Conservation (phyloP, 2,113 vertebrate genomes). For the Scomber japonicus region DNA sequence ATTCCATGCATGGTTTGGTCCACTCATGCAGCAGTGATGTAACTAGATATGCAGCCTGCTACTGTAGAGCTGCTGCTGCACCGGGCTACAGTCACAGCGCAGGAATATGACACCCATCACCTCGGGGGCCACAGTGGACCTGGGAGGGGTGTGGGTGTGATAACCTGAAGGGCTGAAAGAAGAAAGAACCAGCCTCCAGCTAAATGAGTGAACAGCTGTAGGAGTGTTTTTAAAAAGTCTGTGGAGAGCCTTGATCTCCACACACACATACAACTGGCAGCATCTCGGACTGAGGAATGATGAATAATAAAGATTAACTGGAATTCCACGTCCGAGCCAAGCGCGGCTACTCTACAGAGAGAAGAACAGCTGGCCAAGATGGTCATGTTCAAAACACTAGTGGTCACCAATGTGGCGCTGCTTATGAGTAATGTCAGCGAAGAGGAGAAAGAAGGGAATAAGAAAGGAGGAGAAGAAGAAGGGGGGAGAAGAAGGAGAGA, state of each 20-base stretch:
- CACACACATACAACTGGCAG: constrained; percentile 1
- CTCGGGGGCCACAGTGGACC: background rate
- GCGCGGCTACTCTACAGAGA: background rate
- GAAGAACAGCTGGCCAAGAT: background rate
- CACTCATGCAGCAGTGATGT: constrained; percentile 3
- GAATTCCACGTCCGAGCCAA: background rate
- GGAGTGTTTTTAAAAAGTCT: background rate
- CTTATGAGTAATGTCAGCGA: background rate
- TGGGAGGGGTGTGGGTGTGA: constrained; percentile 11
- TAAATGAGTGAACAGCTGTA: constrained; percentile 38
- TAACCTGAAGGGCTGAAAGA: background rate
- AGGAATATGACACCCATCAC: constrained; percentile 43
- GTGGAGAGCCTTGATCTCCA: background rate
- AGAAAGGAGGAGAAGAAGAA: too few species aligned
- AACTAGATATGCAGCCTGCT: constrained; percentile 49
- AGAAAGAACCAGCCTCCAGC: constrained; percentile 10
- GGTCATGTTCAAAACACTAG: background rate
- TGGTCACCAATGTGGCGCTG: background rate
- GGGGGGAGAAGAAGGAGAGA: too few species aligned
- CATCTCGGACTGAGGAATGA: constrained; percentile 20
- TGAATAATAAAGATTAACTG: constrained; percentile 1
- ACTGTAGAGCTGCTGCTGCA: constrained; percentile 19
- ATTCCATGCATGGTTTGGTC: background rate
- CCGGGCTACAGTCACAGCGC: background rate
- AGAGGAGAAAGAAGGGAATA: background rate